These are phyloP conservation scores for Pelosia muscerda DNA, from an alignment of 2,888 invertebrate genomes.

Conservation along the genomic window DNA sequence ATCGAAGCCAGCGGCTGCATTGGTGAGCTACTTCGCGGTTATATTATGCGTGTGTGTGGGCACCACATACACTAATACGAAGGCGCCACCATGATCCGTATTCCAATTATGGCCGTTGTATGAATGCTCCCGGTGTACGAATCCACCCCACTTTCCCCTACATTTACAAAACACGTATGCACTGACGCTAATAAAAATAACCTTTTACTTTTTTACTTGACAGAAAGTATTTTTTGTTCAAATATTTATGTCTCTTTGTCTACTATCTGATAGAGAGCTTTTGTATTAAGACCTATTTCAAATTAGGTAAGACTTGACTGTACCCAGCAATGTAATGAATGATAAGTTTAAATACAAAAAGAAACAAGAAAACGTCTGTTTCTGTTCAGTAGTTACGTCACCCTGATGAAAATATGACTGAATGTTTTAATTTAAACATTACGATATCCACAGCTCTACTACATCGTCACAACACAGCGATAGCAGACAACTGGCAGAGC, in stretches of 20 bases:
- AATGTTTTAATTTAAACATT: conserved; percentile 38
- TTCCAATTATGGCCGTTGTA: too few species aligned
- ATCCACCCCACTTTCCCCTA: too few species aligned
- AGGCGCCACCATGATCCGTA: too few species aligned
- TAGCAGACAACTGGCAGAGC: conserved; percentile 87
- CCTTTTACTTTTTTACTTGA: not conserved
- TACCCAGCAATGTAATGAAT: not conserved
- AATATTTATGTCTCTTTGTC: not conserved
- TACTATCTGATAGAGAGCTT: not conserved
- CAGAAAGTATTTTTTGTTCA: not conserved
- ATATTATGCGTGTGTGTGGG: too few species aligned
- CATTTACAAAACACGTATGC: not conserved
- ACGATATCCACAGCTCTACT: conserved; percentile 85
- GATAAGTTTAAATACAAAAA: not conserved
- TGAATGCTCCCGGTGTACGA: too few species aligned
- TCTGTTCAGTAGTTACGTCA: conserved; percentile 13
- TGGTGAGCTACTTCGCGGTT: too few species aligned
- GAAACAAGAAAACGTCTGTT: conserved; percentile 12
- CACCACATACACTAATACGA: too few species aligned
- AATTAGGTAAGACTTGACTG: not conserved
- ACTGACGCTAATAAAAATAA: not conserved
- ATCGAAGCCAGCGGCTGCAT: too few species aligned
- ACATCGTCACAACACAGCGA: conserved; percentile 89
- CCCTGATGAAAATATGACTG: conserved; percentile 23
- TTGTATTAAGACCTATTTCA: not conserved